Evolutionary conservation across 2,888 invertebrate genomes (phyloP), one percentile per base, ranked within the genome.

Genomic region (Venustoraphidia nigricollis): DNA sequence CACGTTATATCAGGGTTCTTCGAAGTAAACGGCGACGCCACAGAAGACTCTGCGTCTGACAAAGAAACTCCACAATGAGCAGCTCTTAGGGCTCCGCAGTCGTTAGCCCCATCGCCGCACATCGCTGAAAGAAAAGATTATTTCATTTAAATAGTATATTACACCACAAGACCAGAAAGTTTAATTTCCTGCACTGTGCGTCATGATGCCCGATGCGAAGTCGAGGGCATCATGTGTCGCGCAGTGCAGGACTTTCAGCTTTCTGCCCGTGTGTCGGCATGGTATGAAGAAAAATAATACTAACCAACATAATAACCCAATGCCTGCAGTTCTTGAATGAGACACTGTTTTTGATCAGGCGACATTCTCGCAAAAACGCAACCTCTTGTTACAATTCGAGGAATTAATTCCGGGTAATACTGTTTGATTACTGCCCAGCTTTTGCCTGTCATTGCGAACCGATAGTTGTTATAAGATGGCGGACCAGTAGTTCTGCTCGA

Each of bases 101-200:
- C 96, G 67, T 96, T 96, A 0, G 95, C 94, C 6, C 96, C 96
- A 67, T 96, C 96, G 0, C 96, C 96, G 58, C 95, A 95, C 93
- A 93, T 93, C 0, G 83, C 90, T 77, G 72, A 58, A 66, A 65
- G 54, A 52, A 57, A 45, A 50, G 47, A 51, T 27, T 27, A 27
- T 27, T 27, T 27, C 27, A 27, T 27, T 27, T 27, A 17, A 17
- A n/a, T n/a, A n/a, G n/a, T n/a, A n/a, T n/a, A 17, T 17, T 17
- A 17, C 17, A 2, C 17, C 2, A 17, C 17, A 17, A 17, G 17
- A 17, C n/a, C n/a, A n/a, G n/a, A n/a, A n/a, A n/a, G n/a, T n/a
- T n/a, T n/a, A n/a, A n/a, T n/a, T n/a, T n/a, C n/a, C n/a, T n/a
- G n/a, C n/a, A n/a, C n/a, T n/a, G n/a, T n/a, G n/a, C n/a, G n/a